Conservation (phyloP, 2,797 vertebrate genomes). For the Neosilurus mollespiculum region DNA sequence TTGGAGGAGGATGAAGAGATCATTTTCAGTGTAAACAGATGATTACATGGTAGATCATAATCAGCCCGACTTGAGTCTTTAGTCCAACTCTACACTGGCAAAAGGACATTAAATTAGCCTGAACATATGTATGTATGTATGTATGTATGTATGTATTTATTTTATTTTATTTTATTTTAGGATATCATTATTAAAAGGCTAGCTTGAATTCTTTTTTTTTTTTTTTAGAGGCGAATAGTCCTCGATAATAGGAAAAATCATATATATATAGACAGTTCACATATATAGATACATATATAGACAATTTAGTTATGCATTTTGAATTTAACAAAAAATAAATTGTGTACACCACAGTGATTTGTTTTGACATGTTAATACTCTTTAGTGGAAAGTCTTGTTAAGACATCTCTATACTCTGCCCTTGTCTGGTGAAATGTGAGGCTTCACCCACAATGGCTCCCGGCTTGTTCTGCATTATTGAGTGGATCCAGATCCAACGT, state of each 20-base stretch:
- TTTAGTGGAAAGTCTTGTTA: conserved; percentile 21
- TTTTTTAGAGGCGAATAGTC: neutral
- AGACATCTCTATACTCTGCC: conserved; percentile 21
- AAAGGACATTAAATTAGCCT: neutral
- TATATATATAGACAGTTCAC: too few relatives aligned
- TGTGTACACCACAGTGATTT: conserved; percentile 6
- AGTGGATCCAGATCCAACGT: conserved; percentile 47
- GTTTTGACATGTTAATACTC: conserved; percentile 38
- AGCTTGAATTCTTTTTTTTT: neutral
- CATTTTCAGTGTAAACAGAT: neutral
- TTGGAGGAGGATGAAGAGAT: conserved; percentile 14
- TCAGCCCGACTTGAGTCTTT: neutral
- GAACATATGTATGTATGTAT: neutral
- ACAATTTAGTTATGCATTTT: neutral
- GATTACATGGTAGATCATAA: conserved; percentile 4
- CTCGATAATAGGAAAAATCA: neutral
- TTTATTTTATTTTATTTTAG: neutral
- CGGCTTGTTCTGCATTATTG: conserved; percentile 54
- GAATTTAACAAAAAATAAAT: neutral
- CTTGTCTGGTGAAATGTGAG: conserved; percentile 60
- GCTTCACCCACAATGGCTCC: conserved; percentile 53
- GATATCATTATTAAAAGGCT: neutral
- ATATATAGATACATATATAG: neutral
- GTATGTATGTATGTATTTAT: too few relatives aligned
- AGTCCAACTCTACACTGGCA: neutral